Evolutionary conservation across 1,140 invertebrate species (phyloP).

Genomic region (Solenopsis fugax): DNA sequence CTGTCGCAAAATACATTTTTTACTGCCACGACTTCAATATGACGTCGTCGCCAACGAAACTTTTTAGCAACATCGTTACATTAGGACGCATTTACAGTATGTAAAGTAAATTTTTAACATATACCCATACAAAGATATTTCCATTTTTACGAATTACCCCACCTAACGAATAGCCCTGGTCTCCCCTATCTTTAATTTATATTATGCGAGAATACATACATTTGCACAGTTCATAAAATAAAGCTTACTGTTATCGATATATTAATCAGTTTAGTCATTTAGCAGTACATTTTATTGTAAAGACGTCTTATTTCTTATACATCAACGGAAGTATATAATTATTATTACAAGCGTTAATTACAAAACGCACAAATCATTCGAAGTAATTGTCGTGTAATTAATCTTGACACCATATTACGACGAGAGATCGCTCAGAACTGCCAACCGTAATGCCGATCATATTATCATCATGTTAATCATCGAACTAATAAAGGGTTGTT

Average conservation of each 20-base stretch:
- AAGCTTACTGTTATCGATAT: neutral
- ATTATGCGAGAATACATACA: neutral
- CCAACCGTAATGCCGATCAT: neutral
- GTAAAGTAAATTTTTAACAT: too few relatives aligned
- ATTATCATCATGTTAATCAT: constrained; percentile 7
- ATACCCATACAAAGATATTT: too few relatives aligned
- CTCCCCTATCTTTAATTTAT: too few relatives aligned
- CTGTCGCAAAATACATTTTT: too few relatives aligned
- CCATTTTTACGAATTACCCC: too few relatives aligned
- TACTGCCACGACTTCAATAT: too few relatives aligned
- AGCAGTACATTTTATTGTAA: neutral
- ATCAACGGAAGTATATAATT: neutral
- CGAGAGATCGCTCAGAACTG: neutral
- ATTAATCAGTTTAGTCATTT: neutral
- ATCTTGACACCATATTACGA: neutral
- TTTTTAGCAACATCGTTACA: too few relatives aligned
- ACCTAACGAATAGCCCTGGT: too few relatives aligned
- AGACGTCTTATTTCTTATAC: neutral
- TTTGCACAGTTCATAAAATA: neutral
- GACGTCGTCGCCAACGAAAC: too few relatives aligned
- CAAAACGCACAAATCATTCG: neutral
- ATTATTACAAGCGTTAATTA: neutral
- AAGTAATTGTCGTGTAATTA: constrained; percentile 12
- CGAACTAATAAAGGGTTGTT: constrained; percentile 17
- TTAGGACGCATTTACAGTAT: too few relatives aligned